Conservation (phyloP, 2,113 vertebrate species). For the Guaruba guarouba region DNA sequence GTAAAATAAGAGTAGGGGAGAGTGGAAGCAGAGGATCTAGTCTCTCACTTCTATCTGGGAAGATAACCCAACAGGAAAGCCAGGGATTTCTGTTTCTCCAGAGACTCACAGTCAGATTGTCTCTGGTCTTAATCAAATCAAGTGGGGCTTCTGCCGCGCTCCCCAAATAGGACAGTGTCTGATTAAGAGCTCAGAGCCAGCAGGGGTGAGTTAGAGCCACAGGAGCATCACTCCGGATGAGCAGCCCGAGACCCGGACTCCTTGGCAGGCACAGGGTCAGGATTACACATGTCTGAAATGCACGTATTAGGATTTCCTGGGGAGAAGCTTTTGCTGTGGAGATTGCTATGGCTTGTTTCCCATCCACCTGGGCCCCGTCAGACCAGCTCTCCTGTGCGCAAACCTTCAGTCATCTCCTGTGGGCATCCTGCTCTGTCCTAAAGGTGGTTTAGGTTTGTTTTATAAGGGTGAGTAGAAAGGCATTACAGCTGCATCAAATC, state of each 20-base stretch:
- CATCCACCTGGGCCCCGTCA: not conserved
- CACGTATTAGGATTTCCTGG: not conserved
- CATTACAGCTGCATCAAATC: not conserved
- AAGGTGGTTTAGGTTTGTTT: not conserved
- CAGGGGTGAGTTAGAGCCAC: not conserved
- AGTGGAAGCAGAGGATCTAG: not conserved
- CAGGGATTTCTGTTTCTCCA: not conserved
- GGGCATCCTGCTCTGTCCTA: not conserved
- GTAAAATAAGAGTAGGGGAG: not conserved
- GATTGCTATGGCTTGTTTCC: not conserved
- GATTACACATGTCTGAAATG: constrained; percentile 8
- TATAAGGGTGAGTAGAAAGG: not conserved
- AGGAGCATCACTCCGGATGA: not conserved
- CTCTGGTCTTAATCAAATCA: constrained; percentile 9
- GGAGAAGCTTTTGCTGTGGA: not conserved
- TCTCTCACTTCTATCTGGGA: not conserved
- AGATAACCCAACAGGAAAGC: not conserved
- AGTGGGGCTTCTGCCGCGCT: not conserved
- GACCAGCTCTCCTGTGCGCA: not conserved
- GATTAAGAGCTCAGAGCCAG: constrained; percentile 22
- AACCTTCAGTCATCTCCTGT: not conserved
- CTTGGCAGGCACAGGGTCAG: not conserved
- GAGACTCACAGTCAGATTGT: not conserved
- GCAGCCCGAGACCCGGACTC: not conserved
- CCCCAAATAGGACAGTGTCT: not conserved